phyloP scores from a whole-genome alignment of 2,888 invertebrate genomes.

The Drosophila mimetica region DNA sequence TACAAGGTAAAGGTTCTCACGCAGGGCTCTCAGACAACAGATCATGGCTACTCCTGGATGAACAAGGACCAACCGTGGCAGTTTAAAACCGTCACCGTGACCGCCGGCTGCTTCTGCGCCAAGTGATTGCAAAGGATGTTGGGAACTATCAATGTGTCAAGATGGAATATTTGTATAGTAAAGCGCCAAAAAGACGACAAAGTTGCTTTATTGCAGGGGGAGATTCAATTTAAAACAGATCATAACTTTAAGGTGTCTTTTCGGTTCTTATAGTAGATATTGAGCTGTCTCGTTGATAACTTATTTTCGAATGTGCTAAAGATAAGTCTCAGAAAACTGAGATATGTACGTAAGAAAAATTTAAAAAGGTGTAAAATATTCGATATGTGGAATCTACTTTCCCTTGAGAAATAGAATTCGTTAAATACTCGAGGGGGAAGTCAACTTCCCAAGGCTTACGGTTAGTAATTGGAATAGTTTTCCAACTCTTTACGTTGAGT shows the following conservation, averaged over 20 bases:
- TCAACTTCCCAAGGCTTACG: neutral
- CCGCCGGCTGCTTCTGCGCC: constrained; percentile 83
- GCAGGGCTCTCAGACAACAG: constrained; percentile 49
- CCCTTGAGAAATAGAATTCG: neutral
- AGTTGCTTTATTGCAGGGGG: constrained; percentile 48
- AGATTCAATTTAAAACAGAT: constrained; percentile 8
- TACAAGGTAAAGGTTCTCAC: constrained; percentile 83
- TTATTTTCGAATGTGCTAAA: neutral
- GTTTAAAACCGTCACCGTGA: constrained; percentile 82
- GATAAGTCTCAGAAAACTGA: neutral
- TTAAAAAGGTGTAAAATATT: neutral
- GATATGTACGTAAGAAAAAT: no score
- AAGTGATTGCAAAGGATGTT: constrained; percentile 42
- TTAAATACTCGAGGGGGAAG: constrained; percentile 4
- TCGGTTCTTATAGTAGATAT: neutral
- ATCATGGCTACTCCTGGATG: constrained; percentile 46
- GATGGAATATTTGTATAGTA: constrained; percentile 38
- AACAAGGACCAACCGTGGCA: constrained; percentile 69
- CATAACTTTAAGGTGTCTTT: neutral
- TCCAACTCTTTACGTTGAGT: neutral
- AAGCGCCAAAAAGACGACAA: constrained; percentile 45
- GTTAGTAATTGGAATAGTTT: neutral
- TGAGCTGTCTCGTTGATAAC: neutral
- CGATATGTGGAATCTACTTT: neutral
- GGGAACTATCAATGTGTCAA: constrained; percentile 10